phyloP scores from a whole-genome alignment of 2,888 invertebrate genomes.

The Dysmachus trigonus region DNA sequence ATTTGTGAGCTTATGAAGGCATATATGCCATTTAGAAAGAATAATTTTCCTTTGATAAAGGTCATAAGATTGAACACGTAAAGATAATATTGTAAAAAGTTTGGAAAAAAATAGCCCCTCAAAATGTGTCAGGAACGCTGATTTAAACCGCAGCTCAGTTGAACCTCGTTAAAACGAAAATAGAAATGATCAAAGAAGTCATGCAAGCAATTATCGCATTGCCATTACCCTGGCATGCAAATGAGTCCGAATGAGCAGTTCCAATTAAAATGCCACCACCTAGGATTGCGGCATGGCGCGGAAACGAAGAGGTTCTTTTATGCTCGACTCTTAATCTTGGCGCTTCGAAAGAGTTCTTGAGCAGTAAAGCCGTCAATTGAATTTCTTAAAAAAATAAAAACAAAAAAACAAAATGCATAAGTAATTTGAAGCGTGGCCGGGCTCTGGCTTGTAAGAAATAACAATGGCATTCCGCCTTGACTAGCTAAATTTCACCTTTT shows the following conservation, averaged over 20 bases:
- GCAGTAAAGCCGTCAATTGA: neutral
- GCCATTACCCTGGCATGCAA: neutral
- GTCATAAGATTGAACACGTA: no score
- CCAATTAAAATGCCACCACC: neutral
- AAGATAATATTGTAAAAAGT: no score
- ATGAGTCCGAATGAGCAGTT: neutral
- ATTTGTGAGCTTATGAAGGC: no score
- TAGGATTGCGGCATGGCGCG: neutral
- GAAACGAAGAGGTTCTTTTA: neutral
- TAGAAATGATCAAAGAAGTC: neutral
- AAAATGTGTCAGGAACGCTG: neutral
- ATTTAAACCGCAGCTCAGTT: neutral
- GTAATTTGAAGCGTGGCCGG: neutral
- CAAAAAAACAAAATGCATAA: no score
- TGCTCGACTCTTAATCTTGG: neutral
- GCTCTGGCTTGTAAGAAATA: neutral
- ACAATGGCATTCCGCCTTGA: neutral
- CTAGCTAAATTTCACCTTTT: neutral
- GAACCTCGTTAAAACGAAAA: neutral
- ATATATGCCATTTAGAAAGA: no score
- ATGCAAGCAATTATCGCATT: neutral
- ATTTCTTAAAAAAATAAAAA: neutral
- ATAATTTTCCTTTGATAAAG: no score
- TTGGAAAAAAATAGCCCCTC: no score
- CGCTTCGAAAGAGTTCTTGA: neutral